Percentiles rank a stretch among this genome's conserved stretches.
Conservation (phyloP, 2,797 vertebrate genomes). For the Sebastes cheni region DNA sequence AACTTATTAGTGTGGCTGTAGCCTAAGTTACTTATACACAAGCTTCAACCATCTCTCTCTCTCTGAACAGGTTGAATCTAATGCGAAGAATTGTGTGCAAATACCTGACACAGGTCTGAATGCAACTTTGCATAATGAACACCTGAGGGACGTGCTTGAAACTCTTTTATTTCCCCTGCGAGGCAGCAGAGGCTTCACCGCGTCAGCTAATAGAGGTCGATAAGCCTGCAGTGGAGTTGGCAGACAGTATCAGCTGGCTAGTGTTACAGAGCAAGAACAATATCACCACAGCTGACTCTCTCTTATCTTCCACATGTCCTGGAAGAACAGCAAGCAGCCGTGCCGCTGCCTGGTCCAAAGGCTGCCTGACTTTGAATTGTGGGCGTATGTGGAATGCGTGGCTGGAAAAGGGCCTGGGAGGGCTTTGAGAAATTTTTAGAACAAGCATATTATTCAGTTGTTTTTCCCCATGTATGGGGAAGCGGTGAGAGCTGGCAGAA, state of each 20-base stretch:
- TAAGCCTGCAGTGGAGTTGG: slow-evolving; percentile 39
- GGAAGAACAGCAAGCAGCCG: slow-evolving; percentile 27
- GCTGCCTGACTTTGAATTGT: slow-evolving; percentile 45
- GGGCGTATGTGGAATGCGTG: slow-evolving; percentile 55
- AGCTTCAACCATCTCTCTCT: background rate
- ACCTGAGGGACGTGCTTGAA: slow-evolving; percentile 6
- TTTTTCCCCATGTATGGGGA: slow-evolving; percentile 43
- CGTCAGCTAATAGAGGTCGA: slow-evolving; percentile 39
- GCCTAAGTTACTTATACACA: background rate
- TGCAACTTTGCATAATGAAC: slow-evolving; percentile 14
- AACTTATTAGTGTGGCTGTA: too few relatives aligned
- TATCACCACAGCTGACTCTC: slow-evolving; percentile 33
- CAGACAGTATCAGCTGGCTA: slow-evolving; percentile 48
- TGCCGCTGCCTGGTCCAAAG: slow-evolving; percentile 20
- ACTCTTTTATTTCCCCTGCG: slow-evolving; percentile 35
- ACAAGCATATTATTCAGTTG: slow-evolving; percentile 50
- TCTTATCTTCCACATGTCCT: slow-evolving; percentile 55
- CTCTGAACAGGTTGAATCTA: slow-evolving; percentile 10
- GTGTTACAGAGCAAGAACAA: slow-evolving; percentile 33
- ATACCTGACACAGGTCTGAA: slow-evolving; percentile 12
- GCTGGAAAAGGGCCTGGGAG: slow-evolving; percentile 33
- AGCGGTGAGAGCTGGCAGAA: slow-evolving; percentile 28
- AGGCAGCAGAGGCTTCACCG: slow-evolving; percentile 10
- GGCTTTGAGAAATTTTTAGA: slow-evolving; percentile 39
- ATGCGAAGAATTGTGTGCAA: slow-evolving; percentile 4